These are phyloP conservation scores for Oscheius sp. DNA, from an alignment of 2,888 invertebrate species.

Conservation along the genomic window DNA sequence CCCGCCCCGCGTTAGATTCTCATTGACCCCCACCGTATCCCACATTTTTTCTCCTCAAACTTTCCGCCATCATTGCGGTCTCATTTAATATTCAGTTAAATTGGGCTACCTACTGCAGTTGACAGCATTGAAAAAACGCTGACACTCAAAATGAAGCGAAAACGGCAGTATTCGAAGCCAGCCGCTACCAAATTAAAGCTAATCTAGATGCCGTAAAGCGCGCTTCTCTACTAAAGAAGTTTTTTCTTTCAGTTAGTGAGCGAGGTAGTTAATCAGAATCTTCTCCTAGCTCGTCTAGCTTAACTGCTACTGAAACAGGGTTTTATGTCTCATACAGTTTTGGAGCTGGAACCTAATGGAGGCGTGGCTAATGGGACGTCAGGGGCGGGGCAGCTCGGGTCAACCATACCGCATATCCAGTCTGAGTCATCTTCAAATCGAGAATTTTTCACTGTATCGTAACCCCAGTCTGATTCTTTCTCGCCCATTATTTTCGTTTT, in stretches of 20 bases:
- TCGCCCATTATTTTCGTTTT: background rate
- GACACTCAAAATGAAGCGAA: too few species aligned
- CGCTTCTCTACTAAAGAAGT: too few species aligned
- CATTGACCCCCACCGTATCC: background rate
- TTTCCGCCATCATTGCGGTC: too few species aligned
- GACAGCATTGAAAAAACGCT: too few species aligned
- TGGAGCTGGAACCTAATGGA: background rate
- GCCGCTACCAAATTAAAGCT: too few species aligned
- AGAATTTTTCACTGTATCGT: conserved; percentile 19
- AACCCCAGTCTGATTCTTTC: conserved; percentile 4
- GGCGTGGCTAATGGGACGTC: background rate
- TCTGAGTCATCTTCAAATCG: conserved; percentile 8
- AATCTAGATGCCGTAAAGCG: too few species aligned
- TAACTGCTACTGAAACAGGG: background rate
- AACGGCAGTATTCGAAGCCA: too few species aligned
- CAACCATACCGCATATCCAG: conserved; percentile 25
- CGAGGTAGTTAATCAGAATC: too few species aligned
- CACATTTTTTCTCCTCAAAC: background rate
- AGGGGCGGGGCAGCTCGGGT: conserved; percentile 23
- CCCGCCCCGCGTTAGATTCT: conserved; percentile 13
- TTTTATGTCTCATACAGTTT: conserved; percentile 3
- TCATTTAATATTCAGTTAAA: too few species aligned
- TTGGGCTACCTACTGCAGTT: too few species aligned
- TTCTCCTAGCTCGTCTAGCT: background rate
- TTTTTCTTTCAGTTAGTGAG: too few species aligned